A percentile compares a stretch with the other conserved stretches of the same genome.
phyloP scores from a whole-genome alignment of 1,140 invertebrate species.

The Hyposmocoma kahamanoa region DNA sequence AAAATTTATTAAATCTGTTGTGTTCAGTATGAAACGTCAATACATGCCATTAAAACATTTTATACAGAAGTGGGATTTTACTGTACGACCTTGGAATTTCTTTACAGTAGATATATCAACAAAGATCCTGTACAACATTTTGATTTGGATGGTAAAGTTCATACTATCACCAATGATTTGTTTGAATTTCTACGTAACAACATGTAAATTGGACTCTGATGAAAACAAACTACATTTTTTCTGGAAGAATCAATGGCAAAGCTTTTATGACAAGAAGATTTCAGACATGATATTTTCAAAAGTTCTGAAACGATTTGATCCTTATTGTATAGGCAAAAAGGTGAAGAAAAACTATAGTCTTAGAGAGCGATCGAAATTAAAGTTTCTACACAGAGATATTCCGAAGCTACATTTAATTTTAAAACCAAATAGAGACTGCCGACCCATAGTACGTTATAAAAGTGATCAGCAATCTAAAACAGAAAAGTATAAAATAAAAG shows the following conservation, averaged over 20 bases:
- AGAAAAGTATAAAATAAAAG: constrained; percentile 51
- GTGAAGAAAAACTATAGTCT: constrained; percentile 26
- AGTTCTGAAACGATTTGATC: constrained; percentile 38
- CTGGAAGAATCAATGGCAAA: constrained; percentile 65
- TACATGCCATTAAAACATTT: constrained; percentile 34
- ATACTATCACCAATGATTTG: constrained; percentile 53
- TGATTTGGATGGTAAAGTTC: constrained; percentile 52
- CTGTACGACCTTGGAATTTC: constrained; percentile 31
- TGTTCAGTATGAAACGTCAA: constrained; percentile 60
- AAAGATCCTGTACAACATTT: constrained; percentile 31
- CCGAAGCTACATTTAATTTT: constrained; percentile 61
- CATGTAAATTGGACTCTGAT: constrained; percentile 58
- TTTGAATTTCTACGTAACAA: constrained; percentile 65
- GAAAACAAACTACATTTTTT: constrained; percentile 65
- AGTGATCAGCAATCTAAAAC: constrained; percentile 27
- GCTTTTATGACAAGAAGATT: constrained; percentile 54
- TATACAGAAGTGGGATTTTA: constrained; percentile 49
- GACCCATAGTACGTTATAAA: constrained; percentile 64
- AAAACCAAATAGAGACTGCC: constrained; percentile 52
- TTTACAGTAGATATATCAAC: constrained; percentile 12
- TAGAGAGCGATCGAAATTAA: constrained; percentile 31
- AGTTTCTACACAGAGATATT: constrained; percentile 40
- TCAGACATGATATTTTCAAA: constrained; percentile 36
- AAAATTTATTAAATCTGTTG: constrained; percentile 33
- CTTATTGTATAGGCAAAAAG: constrained; percentile 36